Conservation (phyloP, 2,888 invertebrate species). For the Uropetala carovei region DNA sequence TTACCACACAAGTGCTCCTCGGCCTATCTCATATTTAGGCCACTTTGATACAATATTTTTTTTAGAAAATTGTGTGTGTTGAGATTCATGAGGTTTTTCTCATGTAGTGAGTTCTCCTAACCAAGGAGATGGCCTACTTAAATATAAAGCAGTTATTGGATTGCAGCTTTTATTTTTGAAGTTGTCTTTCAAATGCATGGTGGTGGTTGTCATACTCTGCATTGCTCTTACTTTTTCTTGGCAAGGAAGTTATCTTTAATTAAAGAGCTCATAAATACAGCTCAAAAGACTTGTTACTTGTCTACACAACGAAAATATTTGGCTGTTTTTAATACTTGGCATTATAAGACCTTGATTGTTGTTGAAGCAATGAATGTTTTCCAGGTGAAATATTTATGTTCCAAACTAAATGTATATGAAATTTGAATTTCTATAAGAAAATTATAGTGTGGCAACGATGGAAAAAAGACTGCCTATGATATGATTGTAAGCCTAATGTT, state of each 20-base stretch:
- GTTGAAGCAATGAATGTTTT: not conserved
- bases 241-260: conserved; percentile 5
- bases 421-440: not conserved
- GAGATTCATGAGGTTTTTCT: conserved; percentile 28
- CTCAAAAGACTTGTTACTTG: not conserved
- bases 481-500: conserved; percentile 59
- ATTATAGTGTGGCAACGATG: not conserved
- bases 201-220: not conserved
- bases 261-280: not conserved
- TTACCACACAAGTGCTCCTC: not conserved
- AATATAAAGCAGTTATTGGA: conserved; percentile 26
- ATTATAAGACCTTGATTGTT: conserved; percentile 14
- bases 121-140: conserved; percentile 55
- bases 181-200: conserved; percentile 34
- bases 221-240: not conserved
- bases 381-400: not conserved
- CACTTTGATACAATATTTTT: conserved; percentile 33
- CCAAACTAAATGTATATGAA: not conserved
- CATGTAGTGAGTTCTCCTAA: conserved; percentile 27
- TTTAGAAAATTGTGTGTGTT: not conserved
- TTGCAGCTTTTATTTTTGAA: conserved; percentile 55
- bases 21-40: conserved; percentile 27
- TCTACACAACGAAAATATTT: not conserved
- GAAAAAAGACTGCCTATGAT: conserved; percentile 47
- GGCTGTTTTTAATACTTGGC: not conserved